Conservation (phyloP, 1,140 invertebrate species). For the Yoshiicerus persimilis region DNA sequence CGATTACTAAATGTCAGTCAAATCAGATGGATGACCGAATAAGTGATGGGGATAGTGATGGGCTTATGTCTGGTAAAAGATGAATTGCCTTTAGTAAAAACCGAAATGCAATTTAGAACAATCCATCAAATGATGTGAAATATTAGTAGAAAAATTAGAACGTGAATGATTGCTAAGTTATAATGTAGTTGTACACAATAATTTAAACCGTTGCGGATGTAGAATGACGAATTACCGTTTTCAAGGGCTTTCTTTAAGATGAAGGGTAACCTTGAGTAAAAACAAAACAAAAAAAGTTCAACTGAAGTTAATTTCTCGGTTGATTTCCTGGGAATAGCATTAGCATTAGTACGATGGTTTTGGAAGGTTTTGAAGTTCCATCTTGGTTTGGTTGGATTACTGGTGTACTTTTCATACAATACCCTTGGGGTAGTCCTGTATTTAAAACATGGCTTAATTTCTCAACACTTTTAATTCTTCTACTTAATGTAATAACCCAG, state of each 20-base stretch:
- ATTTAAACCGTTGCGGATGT: not conserved
- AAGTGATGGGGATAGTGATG: too few relatives aligned
- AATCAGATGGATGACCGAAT: too few relatives aligned
- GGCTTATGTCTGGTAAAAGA: too few relatives aligned
- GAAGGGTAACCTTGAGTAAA: too few relatives aligned
- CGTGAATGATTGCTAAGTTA: not conserved
- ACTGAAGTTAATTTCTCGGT: too few relatives aligned
- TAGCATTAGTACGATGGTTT: slow-evolving; percentile 16
- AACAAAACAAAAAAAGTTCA: too few relatives aligned
- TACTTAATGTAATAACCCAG: slow-evolving; percentile 26
- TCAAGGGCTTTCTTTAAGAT: not conserved
- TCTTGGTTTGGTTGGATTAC: slow-evolving; percentile 37
- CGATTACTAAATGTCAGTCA: too few relatives aligned
- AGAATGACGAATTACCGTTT: not conserved
- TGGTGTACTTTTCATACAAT: slow-evolving; percentile 17
- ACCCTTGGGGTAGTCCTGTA: slow-evolving; percentile 12
- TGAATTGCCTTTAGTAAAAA: too few relatives aligned
- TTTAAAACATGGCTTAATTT: slow-evolving; percentile 32
- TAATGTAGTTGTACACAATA: not conserved
- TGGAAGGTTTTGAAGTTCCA: slow-evolving; percentile 34
- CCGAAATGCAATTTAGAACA: too few relatives aligned
- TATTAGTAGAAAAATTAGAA: not conserved
- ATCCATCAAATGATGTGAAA: too few relatives aligned
- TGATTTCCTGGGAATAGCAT: not conserved
- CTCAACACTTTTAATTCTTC: slow-evolving; percentile 3